Conservation (phyloP, 2,113 vertebrate species). For the Nerophis ophidion region DNA sequence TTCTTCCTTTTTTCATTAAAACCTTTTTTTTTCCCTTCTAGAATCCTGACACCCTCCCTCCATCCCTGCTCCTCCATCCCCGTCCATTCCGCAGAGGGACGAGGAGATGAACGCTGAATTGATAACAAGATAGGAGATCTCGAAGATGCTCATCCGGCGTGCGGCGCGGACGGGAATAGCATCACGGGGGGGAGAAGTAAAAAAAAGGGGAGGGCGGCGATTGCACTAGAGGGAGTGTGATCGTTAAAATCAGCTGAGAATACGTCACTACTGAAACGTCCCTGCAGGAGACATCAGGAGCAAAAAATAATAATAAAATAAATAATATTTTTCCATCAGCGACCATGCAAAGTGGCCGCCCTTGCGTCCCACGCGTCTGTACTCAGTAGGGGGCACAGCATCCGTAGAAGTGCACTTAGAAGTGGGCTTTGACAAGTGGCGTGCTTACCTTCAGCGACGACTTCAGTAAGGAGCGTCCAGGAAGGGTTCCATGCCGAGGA, state of each 20-base stretch:
- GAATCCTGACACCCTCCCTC: background rate
- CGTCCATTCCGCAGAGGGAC: slow-evolving; percentile 33
- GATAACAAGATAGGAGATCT: slow-evolving; percentile 40
- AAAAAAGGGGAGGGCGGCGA: background rate
- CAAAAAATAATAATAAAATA: too few species aligned
- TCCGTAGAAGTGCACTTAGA: slow-evolving; percentile 42
- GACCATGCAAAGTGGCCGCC: background rate
- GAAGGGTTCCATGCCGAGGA: slow-evolving; percentile 52
- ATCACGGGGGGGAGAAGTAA: background rate
- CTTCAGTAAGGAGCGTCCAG: slow-evolving; percentile 49
- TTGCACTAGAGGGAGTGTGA: background rate
- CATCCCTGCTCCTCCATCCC: slow-evolving; percentile 11
- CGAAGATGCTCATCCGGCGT: slow-evolving; percentile 30
- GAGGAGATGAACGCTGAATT: slow-evolving; percentile 47
- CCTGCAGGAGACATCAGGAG: background rate
- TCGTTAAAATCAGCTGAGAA: background rate
- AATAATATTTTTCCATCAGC: background rate
- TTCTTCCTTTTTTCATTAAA: slow-evolving; percentile 1
- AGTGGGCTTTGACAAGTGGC: slow-evolving; percentile 45
- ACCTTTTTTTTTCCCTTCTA: background rate
- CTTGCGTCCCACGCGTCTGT: background rate
- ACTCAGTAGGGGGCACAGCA: slow-evolving; percentile 38
- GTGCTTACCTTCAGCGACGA: slow-evolving; percentile 58
- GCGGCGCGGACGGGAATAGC: slow-evolving; percentile 34
- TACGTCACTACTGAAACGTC: background rate